Percentiles rank a stretch among this genome's conserved stretches.
Evolutionary conservation across 2,797 vertebrate genomes (phyloP).

Genomic region (Salarias fasciatus): DNA sequence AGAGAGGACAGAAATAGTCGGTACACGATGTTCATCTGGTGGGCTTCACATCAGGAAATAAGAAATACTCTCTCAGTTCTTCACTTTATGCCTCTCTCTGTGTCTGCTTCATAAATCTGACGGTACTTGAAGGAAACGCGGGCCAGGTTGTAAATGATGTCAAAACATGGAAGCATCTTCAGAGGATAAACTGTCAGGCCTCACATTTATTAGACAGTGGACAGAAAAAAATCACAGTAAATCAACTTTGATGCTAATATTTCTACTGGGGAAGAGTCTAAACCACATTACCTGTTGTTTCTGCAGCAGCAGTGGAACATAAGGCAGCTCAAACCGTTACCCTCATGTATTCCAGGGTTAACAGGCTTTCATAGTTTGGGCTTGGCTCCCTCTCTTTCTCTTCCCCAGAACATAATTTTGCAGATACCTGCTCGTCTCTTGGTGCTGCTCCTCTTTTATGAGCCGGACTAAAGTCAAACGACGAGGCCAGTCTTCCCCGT

Average conservation of each 20-base stretch:
- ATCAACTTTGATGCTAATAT: too few species aligned
- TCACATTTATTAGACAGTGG: too few species aligned
- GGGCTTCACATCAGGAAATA: conserved; percentile 12
- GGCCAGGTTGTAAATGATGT: background rate
- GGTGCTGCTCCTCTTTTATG: background rate
- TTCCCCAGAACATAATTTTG: background rate
- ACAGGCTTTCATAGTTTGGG: too few species aligned
- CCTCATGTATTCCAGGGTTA: too few species aligned
- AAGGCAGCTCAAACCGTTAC: too few species aligned
- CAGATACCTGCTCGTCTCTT: background rate
- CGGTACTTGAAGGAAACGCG: background rate
- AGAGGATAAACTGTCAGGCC: background rate
- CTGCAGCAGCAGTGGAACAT: too few species aligned
- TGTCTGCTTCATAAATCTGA: background rate
- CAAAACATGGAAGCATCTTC: too few species aligned
- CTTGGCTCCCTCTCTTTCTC: too few species aligned
- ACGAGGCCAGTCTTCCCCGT: background rate
- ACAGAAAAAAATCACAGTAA: background rate
- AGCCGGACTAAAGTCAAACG: background rate
- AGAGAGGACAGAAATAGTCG: conserved; percentile 21
- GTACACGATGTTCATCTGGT: conserved; percentile 22
- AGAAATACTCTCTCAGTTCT: background rate
- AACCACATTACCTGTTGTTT: too few species aligned
- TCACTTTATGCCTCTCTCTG: background rate
- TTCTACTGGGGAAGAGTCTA: too few species aligned